These are phyloP conservation scores for Engraulis encrasicolus DNA, from an alignment of 2,113 vertebrate species.

Conservation along the genomic window DNA sequence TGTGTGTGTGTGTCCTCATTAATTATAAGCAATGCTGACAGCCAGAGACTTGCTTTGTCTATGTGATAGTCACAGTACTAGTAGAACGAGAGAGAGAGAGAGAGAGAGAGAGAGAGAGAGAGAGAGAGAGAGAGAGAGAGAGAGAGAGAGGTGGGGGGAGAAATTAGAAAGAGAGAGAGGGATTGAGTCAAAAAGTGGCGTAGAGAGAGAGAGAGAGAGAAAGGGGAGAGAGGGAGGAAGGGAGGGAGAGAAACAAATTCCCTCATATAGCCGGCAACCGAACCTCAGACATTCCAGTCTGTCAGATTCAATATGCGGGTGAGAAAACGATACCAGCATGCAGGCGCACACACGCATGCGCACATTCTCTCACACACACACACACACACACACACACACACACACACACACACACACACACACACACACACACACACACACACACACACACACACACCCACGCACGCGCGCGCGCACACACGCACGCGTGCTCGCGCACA, in stretches of 20 bases:
- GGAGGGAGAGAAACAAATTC: background rate
- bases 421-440: too few relatives aligned
- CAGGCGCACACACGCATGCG: background rate
- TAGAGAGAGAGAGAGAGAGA: background rate
- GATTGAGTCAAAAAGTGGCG: background rate
- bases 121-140: background rate
- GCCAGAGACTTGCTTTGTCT: background rate
- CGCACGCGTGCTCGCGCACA: background rate
- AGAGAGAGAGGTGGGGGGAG: background rate
- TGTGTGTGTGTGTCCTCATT: background rate
- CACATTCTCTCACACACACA: background rate
- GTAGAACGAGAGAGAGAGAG: background rate
- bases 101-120: background rate
- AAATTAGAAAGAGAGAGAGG: background rate
- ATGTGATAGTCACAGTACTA: background rate
- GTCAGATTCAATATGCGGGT: constrained; percentile 19
- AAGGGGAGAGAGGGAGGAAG: background rate
- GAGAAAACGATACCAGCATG: constrained; percentile 3
- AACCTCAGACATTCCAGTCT: background rate
- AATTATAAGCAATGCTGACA: background rate
- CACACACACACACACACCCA: background rate
- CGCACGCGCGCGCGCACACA: background rate
- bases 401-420: too few relatives aligned
- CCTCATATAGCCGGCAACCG: background rate
- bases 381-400: too few relatives aligned